Percentiles rank a stretch among this genome's conserved stretches.
These are phyloP conservation scores for Xyrauchen texanus DNA, from an alignment of 2,113 vertebrate species.

Conservation along the genomic window DNA sequence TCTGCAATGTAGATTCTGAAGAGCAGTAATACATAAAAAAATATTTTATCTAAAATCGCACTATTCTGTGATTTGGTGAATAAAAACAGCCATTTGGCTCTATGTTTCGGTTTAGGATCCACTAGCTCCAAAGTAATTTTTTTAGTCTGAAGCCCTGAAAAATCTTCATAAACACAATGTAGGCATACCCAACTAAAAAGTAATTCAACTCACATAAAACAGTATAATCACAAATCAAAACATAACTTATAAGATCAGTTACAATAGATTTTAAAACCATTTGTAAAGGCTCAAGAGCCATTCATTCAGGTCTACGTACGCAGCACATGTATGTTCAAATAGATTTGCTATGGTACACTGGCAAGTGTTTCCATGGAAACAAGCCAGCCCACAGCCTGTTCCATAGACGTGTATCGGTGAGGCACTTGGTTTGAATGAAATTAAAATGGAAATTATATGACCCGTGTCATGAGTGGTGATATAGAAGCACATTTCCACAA, in stretches of 20 bases:
- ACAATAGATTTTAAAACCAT: not conserved
- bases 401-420: conserved; percentile 5
- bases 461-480: conserved; percentile 1
- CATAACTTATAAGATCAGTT: not conserved
- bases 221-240: not conserved
- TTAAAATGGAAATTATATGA: conserved; percentile 37
- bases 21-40: too few species aligned
- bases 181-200: not conserved
- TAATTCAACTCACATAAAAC: not conserved
- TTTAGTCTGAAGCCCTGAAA: too few species aligned
- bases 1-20: too few species aligned
- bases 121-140: too few species aligned
- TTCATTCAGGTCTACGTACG: conserved; percentile 35
- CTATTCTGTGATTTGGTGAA: too few species aligned
- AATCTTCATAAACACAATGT: not conserved
- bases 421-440: conserved; percentile 14
- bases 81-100: too few species aligned
- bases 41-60: too few species aligned
- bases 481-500: not conserved
- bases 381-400: conserved; percentile 57
- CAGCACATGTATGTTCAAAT: conserved; percentile 51
- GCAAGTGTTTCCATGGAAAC: conserved; percentile 74
- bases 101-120: too few species aligned
- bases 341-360: conserved; percentile 56
- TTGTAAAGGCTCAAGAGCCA: not conserved